Evolutionary conservation across 2,888 invertebrate species (phyloP).

Genomic region (Netelia fuscicornis): DNA sequence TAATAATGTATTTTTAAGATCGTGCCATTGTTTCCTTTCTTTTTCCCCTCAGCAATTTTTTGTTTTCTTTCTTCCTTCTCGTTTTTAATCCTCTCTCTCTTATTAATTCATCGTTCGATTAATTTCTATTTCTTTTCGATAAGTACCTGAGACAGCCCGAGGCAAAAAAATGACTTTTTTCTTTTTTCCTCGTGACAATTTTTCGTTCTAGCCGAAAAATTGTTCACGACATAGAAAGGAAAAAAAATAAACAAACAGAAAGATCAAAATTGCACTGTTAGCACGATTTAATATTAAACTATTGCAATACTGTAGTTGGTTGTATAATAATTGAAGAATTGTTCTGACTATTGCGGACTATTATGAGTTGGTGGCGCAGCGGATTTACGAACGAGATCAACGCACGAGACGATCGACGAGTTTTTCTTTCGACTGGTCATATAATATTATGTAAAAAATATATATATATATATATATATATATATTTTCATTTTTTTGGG

Average conservation of each 20-base stretch:
- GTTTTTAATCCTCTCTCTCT: conserved; percentile 8
- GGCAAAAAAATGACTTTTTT: conserved; percentile 38
- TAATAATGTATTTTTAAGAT: conserved; percentile 72
- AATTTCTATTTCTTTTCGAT: conserved; percentile 61
- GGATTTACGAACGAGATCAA: conserved; percentile 57
- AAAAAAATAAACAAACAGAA: not conserved
- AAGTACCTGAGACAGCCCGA: conserved; percentile 77
- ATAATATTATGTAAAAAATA: conserved; percentile 76
- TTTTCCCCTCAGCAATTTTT: not conserved
- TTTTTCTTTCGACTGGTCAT: conserved; percentile 54
- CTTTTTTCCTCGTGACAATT: conserved; percentile 58
- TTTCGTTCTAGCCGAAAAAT: not conserved
- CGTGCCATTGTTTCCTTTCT: conserved; percentile 60
- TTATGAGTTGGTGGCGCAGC: conserved; percentile 66
- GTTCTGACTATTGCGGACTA: conserved; percentile 84
- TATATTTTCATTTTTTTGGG: conserved; percentile 44
- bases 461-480: conserved; percentile 63
- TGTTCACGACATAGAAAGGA: not conserved
- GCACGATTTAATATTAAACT: conserved; percentile 74
- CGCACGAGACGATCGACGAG: conserved; percentile 43
- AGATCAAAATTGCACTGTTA: conserved; percentile 4
- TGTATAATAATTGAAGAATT: conserved; percentile 76
- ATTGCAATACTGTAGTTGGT: conserved; percentile 85
- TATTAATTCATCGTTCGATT: not conserved
- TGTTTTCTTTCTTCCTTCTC: not conserved